Base-by-base conservation (phyloP, 2,797 vertebrate genomes). In the Furcifer pardalis region DNA sequence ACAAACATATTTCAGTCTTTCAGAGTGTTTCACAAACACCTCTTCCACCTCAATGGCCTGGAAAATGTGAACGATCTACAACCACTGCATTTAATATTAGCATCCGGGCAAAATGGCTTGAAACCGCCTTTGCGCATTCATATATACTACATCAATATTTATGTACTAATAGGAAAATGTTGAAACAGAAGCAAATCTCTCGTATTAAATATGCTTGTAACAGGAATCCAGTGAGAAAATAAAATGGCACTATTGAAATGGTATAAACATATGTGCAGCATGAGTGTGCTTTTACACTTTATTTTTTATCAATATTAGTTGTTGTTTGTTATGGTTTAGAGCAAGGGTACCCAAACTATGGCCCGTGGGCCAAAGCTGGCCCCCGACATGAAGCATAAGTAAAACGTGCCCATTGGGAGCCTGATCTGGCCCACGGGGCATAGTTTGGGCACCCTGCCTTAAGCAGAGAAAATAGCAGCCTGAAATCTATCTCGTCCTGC, bases 151-250 rank as follows among this genome's bases (percentile, higher is more conserved):
- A 27, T 35, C 4, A 30, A 13, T 72, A 59, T 81, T 72, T 42
- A 59, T 37, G 71, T 72, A 32, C 42, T 72, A 72, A 81, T 73
- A 0, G 68, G 35, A n/a, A 30, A n/a, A 30, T 30, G 27, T 72
- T 17, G 6, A 9, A n/a, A n/a, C 79, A 81, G 68, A 25, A 72
- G 69, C 19, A 42, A 72, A 60, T 5, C 52, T 56, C n/a, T 69
- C 30, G 52, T 25, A 27, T 74, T 81, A 72, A 84, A n/a, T 4
- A 10, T 0, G 17, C 0, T 1, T 76, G 21, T 21, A 5, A 49
- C 75, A 6, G 87, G 82, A 5, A 85, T 84, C 87, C 37, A 1
- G 0, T 44, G 77, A 46, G 32, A 84, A 87, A 89, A 75, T 65
- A 84, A 37, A 9, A 35, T 5, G 42, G 7, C 7, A 17, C 1